Evolutionary conservation across 2,113 vertebrate species (phyloP).

Genomic region (Odontophorus gujanensis): DNA sequence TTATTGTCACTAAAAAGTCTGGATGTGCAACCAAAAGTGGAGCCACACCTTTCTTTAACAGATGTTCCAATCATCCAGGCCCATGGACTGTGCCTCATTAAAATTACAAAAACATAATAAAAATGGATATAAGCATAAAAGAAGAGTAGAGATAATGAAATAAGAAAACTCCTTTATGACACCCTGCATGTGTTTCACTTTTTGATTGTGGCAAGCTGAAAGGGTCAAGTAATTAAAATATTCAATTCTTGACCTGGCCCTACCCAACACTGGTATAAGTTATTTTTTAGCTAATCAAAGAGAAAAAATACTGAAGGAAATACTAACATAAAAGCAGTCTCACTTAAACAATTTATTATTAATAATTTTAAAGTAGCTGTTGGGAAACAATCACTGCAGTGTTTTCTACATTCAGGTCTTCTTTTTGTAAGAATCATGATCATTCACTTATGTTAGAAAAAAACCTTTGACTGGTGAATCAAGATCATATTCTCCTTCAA

Average conservation of each 20-base stretch:
- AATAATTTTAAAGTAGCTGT: neutral
- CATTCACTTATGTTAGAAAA: neutral
- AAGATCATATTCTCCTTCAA: neutral
- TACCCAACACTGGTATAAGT: neutral
- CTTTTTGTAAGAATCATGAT: neutral
- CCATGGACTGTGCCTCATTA: neutral
- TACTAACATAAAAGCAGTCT: neutral
- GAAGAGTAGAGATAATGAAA: neutral
- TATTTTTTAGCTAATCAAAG: neutral
- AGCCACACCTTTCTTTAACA: neutral
- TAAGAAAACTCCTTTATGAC: neutral
- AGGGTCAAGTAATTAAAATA: neutral
- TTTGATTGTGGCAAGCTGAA: neutral
- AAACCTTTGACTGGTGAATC: neutral
- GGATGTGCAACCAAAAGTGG: neutral
- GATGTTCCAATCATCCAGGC: neutral
- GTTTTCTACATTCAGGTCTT: neutral
- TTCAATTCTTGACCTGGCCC: neutral
- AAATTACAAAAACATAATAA: neutral
- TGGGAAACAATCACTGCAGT: neutral
- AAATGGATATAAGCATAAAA: neutral
- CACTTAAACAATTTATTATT: neutral
- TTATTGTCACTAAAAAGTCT: neutral
- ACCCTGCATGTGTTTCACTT: neutral
- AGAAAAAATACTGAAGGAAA: neutral